phyloP scores from a whole-genome alignment of 2,113 vertebrate species.

The Gasterosteus nipponicus region DNA sequence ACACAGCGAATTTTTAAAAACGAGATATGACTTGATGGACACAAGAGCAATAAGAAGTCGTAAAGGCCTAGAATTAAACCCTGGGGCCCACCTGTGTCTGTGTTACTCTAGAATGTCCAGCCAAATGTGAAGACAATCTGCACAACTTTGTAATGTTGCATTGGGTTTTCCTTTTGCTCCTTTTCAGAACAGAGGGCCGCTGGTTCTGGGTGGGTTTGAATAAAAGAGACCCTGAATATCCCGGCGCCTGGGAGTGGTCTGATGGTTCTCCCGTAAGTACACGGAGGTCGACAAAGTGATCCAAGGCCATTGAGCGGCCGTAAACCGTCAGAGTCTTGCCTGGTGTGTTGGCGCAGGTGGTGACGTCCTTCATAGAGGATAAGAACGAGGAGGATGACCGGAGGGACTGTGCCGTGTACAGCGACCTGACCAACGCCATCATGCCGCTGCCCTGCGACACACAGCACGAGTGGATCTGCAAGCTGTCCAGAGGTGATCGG shows the following conservation, averaged over 20 bases:
- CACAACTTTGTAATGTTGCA: conserved; percentile 9
- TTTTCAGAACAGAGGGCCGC: conserved; percentile 85
- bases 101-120: background rate
- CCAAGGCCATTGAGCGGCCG: background rate
- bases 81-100: background rate
- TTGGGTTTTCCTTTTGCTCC: conserved; percentile 29
- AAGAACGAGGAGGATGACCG: conserved; percentile 85
- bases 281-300: background rate
- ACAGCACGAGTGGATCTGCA: conserved; percentile 95
- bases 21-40: background rate
- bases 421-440: conserved; percentile 79
- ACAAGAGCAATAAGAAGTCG: background rate
- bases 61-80: background rate
- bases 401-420: conserved; percentile 88
- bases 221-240: conserved; percentile 86
- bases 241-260: conserved; percentile 91
- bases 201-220: conserved; percentile 97
- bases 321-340: background rate
- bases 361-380: conserved; percentile 88
- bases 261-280: conserved; percentile 88
- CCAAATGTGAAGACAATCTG: too few relatives aligned
- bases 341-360: conserved; percentile 80
- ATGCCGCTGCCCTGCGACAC: conserved; percentile 84
- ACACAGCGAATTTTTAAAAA: too few relatives aligned
- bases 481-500: conserved; percentile 87